Base-by-base conservation (phyloP, 2,113 vertebrate genomes). In the Atlantisia rogersi region DNA sequence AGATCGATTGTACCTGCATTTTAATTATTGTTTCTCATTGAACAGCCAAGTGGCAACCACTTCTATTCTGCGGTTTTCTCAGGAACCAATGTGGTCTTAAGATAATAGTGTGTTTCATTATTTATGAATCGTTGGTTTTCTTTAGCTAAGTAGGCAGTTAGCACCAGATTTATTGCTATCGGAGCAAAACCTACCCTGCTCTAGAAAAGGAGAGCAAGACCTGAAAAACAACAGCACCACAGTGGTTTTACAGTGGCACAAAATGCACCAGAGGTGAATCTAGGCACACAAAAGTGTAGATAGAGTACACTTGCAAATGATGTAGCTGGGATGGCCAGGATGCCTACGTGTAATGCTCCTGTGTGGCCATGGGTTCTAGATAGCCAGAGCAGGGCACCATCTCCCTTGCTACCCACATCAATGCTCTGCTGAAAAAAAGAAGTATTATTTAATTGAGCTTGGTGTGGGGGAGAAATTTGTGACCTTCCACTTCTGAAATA, bases 71-170 rank as follows among this genome's bases (percentile, higher is more conserved):
- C 44, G 48, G 60, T 42, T 90, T 94, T 92, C 63, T 42, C n/a
- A 24, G 44, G 58, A 93, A 92, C 11, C n/a, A 84, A 29, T 35
- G 39, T 21, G 21, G 46, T 70, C 40, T 53, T n/a, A n/a, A 89
- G 71, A 67, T 58, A 82, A 78, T 15, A 74, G 9, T 17, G 37
- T 55, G 6, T 39, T 96, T 79, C 21, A 75, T 84, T 93, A 87
- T 76, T 89, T 94, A 86, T 59, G 40, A 92, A 84, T 39, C 40
- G 52, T 26, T 71, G 29, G 53, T 62, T 92, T 91, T 87, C 80
- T 88, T 84, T 50, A 88, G 62, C 67, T 84, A 92, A 91, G 74
- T 21, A 82, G 40, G 69, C 53, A 71, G 62, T 71, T 86, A 89
- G 37, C 77, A 82, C 14, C 50, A 91, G 60, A 91, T 76, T 84